These are phyloP conservation scores for Pentalonia nigronervosa DNA, from an alignment of 1,140 invertebrate species.

Conservation along the genomic window DNA sequence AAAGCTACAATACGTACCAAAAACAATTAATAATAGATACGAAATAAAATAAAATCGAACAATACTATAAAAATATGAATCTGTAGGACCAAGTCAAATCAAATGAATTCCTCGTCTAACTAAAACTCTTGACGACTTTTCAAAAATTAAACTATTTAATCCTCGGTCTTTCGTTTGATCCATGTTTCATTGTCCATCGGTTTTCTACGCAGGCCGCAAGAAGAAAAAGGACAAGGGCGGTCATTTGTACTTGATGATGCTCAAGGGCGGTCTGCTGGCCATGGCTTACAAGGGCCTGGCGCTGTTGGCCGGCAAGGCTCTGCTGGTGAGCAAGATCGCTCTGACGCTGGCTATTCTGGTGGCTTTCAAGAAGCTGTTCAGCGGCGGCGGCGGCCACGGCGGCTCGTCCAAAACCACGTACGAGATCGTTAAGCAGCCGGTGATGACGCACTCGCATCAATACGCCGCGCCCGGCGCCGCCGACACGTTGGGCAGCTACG, in stretches of 20 bases:
- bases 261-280: slow-evolving; percentile 75
- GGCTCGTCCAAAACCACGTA: slow-evolving; percentile 80
- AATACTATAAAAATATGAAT: not conserved
- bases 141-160: too few species aligned
- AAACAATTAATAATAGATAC: not conserved
- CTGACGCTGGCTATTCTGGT: slow-evolving; percentile 77
- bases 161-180: too few species aligned
- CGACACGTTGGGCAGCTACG: slow-evolving; percentile 62
- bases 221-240: slow-evolving; percentile 69
- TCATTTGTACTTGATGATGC: slow-evolving; percentile 70
- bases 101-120: not conserved
- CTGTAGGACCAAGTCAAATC: not conserved
- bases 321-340: slow-evolving; percentile 79
- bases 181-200: not conserved
- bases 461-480: slow-evolving; percentile 76
- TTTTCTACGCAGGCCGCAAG: slow-evolving; percentile 56
- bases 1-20: too few species aligned
- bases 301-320: slow-evolving; percentile 74
- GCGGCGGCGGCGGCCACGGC: slow-evolving; percentile 67
- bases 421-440: slow-evolving; percentile 85
- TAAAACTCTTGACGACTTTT: not conserved
- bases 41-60: not conserved
- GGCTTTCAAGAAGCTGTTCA: slow-evolving; percentile 77
- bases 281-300: slow-evolving; percentile 79
- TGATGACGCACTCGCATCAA: slow-evolving; percentile 77